phyloP scores from a whole-genome alignment of 2,113 vertebrate genomes.

The Diadophis punctatus region DNA sequence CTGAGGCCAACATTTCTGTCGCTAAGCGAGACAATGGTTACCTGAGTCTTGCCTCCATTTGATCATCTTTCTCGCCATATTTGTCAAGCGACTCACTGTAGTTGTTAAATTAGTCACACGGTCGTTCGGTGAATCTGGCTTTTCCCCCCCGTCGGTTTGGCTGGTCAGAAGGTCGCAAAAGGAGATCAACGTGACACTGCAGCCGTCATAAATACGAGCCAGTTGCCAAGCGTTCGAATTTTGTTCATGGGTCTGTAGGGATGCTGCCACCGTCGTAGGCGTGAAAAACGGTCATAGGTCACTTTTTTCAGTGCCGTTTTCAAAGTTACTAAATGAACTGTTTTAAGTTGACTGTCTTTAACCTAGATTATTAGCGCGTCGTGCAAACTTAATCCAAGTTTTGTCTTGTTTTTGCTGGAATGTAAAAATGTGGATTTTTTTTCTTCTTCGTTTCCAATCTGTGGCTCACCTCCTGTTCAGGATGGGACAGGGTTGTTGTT shows the following conservation, averaged over 20 bases:
- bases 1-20: fast-evolving
- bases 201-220: background rate
- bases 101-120: background rate
- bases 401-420: background rate
- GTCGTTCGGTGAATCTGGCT: no score
- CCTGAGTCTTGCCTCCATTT: background rate
- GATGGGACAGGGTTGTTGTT: background rate
- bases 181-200: background rate
- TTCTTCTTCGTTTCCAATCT: background rate
- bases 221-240: background rate
- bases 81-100: fast-evolving
- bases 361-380: background rate
- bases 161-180: background rate
- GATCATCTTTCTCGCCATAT: background rate
- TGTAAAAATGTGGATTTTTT: background rate
- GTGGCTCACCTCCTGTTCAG: background rate
- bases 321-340: background rate
- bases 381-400: background rate
- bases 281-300: background rate
- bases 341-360: background rate
- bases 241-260: background rate
- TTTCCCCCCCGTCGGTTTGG: background rate
- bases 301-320: background rate
- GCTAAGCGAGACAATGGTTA: background rate
- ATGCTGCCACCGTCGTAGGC: background rate